Base-by-base conservation (phyloP, 2,888 invertebrate genomes). In the Microctonus aethiopoides region DNA sequence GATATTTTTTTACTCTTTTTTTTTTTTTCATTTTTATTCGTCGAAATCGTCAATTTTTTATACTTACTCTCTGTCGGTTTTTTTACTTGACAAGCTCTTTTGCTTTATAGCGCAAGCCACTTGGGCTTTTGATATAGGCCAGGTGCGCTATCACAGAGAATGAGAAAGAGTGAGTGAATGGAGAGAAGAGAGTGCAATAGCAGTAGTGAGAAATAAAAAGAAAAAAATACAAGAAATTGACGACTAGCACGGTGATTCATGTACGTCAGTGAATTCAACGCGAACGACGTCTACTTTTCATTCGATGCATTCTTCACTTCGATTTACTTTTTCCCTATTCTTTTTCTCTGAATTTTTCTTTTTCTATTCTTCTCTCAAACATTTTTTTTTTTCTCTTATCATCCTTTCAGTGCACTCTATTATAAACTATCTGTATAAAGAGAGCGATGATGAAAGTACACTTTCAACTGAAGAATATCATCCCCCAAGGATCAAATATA, bases 281-380 rank as follows among this genome's bases (percentile, higher is more conserved):
- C 61, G 26, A 64, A 69, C 59, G 65, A 65, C 41, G 36, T 57
- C 41, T 61, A 36, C 54, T 60, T 70, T 70, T 70, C 65, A 60
- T 70, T 65, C 34, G 16, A 60, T 65, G 36, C 69, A 54, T 59
- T 52, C 57, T 68, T 68, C 64, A 46, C 41, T 22, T 41, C 16
- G 46, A 60, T 56, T 65, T 39, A 26, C 26, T 54, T 24, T 54
- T 54, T 46, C 16, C 7, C 9, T n/a, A 46, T 46, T 46, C 16
- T 46, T 46, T 46, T 46, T 46, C 16, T 20, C 7, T 16, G 13
- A 13, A 5, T 41, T 39, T 16, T 16, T 46, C 46, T 46, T 16
- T 46, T 16, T 46, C 16, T 46, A 5, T 46, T 20, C 16, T 46
- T 20, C 9, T 52, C 24, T 24, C 24, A 24, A 7, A n/a, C n/a